Base-by-base conservation (phyloP, 2,797 vertebrate genomes). In the Malurus splendens region DNA sequence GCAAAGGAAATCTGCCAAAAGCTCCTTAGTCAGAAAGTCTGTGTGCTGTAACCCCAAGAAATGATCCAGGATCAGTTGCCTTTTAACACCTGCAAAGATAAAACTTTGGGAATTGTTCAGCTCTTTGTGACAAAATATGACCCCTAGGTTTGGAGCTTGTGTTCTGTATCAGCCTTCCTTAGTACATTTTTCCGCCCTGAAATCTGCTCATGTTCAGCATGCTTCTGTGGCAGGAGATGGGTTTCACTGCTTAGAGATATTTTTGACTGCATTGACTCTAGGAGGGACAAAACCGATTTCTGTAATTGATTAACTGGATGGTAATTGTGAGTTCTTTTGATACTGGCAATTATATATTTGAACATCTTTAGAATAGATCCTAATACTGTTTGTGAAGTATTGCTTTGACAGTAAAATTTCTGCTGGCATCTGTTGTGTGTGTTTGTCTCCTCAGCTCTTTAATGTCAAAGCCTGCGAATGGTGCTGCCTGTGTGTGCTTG, bases 11-110 rank as follows among this genome's bases (percentile, higher is more conserved):
- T 92, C 83, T 94, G 84, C 90, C 77, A 77, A 78, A 91, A 95
- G 59, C 70, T 86, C n/a, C 82, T 96, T 88, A 91, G 75, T 92
- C 84, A 93, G 61, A 90, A 81, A 71, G 80, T 90, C 68, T 90
- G 24, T 25, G 22, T 5, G 1, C 76, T 6, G 25, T n/a, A 74
- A 66, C 23, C 24, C 70, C 45, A 62, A 76, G 41, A 65, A 66
- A 55, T 16, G 13, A 59, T 61, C 38, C 57, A 64, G 77, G 54
- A 73, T 52, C 27, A 32, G 18, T 44, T 89, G 87, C 51, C 41
- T 87, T 80, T 81, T 27, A 83, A 23, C 25, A 30, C 41, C 33
- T 55, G 36, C 25, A 71, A 16, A 79, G 55, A 32, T 72, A 18
- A 88, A 41, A 28, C n/a, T 78, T 51, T 50, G 32, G 22, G 41